These are phyloP conservation scores for Solen grandis DNA, from an alignment of 1,140 invertebrate genomes.

Conservation along the genomic window DNA sequence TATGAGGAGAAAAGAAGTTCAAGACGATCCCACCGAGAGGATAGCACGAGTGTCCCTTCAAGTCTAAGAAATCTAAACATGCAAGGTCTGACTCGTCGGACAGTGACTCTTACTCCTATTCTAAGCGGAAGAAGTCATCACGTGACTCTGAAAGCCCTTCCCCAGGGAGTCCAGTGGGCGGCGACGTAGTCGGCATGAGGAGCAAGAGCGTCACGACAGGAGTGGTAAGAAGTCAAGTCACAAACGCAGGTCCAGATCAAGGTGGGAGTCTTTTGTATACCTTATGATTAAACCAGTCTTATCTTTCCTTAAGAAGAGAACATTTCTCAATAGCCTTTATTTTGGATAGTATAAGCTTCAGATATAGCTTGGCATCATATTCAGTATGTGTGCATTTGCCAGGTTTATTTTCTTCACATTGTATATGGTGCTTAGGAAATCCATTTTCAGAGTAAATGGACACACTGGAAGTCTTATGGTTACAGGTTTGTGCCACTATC, in stretches of 20 bases:
- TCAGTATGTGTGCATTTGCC: no score
- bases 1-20: not conserved
- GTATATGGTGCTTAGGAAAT: no score
- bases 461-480: no score
- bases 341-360: no score
- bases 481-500: no score
- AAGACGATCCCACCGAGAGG: conserved; percentile 6
- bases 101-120: conserved; percentile 52
- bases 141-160: conserved; percentile 34
- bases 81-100: conserved; percentile 66
- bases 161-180: conserved; percentile 23
- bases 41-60: conserved; percentile 43
- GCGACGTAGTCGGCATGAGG: conserved; percentile 54
- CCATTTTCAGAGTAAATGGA: no score
- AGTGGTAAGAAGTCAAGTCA: conserved; percentile 77
- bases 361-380: no score
- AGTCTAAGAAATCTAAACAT: conserved; percentile 63
- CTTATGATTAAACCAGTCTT: no score
- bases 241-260: conserved; percentile 75
- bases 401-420: no score
- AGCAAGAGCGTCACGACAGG: conserved; percentile 56
- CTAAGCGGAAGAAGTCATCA: conserved; percentile 41
- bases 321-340: no score
- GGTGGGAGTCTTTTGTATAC: conserved; percentile 68
- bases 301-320: no score